These are phyloP conservation scores for Asteroscopus sphinx DNA, from an alignment of 2,888 invertebrate genomes.

Conservation along the genomic window DNA sequence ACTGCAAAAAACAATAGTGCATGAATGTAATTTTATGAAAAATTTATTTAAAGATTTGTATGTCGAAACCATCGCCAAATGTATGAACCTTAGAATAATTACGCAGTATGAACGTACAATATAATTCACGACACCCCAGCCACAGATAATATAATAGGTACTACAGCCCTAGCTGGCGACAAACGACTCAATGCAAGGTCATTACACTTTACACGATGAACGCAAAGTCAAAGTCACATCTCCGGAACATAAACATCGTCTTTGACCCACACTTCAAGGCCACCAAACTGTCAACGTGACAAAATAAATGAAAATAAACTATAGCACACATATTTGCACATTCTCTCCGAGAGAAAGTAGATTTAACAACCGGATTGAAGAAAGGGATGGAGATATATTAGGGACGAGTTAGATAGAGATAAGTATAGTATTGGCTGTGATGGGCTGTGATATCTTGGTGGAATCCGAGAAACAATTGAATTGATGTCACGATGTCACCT, in stretches of 20 bases:
- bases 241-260: neutral
- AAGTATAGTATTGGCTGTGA: neutral
- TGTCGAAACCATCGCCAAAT: too few species aligned
- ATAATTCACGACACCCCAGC: too few species aligned
- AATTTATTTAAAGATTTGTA: too few species aligned
- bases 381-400: slow-evolving; percentile 16
- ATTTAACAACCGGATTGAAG: slow-evolving; percentile 7
- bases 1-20: too few species aligned
- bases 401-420: slow-evolving; percentile 14
- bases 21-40: too few species aligned
- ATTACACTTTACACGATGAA: slow-evolving; percentile 10
- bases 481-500: slow-evolving; percentile 1
- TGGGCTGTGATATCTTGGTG: neutral
- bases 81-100: too few species aligned
- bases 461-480: slow-evolving; percentile 8
- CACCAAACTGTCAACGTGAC: neutral
- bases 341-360: slow-evolving; percentile 25
- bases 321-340: slow-evolving; percentile 12
- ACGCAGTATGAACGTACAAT: too few species aligned
- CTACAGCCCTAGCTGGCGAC: too few species aligned
- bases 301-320: slow-evolving; percentile 2
- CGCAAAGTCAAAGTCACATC: slow-evolving; percentile 4
- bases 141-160: too few species aligned
- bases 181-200: slow-evolving; percentile 5
- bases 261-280: slow-evolving; percentile 5